A percentile compares a stretch with the other conserved stretches of the same genome.
These are phyloP conservation scores for Drosophila elegans DNA, from an alignment of 1,140 invertebrate species.

Conservation along the genomic window DNA sequence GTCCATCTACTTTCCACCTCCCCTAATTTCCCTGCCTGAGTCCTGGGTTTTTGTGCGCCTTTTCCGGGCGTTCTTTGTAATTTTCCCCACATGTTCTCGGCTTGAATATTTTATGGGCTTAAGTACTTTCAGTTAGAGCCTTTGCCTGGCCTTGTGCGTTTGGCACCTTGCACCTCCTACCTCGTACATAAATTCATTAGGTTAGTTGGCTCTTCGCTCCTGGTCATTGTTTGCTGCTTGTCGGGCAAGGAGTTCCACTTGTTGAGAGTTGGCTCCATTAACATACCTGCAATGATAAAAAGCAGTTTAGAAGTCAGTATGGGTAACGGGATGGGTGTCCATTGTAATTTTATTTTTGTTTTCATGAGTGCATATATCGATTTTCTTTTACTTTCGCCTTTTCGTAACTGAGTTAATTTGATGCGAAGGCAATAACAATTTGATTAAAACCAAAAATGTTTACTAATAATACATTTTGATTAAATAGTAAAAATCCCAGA, in stretches of 20 bases:
- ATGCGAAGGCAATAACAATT: too few species aligned
- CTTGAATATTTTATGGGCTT: slow-evolving; percentile 82
- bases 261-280: slow-evolving; percentile 34
- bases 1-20: slow-evolving; percentile 5
- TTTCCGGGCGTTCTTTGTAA: slow-evolving; percentile 56
- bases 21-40: slow-evolving; percentile 28
- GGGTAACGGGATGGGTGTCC: neutral
- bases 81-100: slow-evolving; percentile 79
- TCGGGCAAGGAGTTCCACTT: slow-evolving; percentile 27
- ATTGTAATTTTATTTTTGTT: neutral
- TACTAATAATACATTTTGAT: too few species aligned
- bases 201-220: slow-evolving; percentile 47
- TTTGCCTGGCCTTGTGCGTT: slow-evolving; percentile 56
- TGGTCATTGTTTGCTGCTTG: slow-evolving; percentile 45
- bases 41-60: slow-evolving; percentile 46
- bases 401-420: too few species aligned
- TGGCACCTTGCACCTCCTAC: slow-evolving; percentile 68
- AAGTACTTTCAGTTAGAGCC: slow-evolving; percentile 79
- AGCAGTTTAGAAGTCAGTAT: slow-evolving; percentile 10
- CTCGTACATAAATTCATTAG: slow-evolving; percentile 77
- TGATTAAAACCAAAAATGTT: too few species aligned
- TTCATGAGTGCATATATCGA: neutral
- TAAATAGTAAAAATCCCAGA: too few species aligned
- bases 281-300: slow-evolving; percentile 51
- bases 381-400: neutral